phyloP scores from a whole-genome alignment of 1,140 invertebrate species.

The Drosophila sp. region DNA sequence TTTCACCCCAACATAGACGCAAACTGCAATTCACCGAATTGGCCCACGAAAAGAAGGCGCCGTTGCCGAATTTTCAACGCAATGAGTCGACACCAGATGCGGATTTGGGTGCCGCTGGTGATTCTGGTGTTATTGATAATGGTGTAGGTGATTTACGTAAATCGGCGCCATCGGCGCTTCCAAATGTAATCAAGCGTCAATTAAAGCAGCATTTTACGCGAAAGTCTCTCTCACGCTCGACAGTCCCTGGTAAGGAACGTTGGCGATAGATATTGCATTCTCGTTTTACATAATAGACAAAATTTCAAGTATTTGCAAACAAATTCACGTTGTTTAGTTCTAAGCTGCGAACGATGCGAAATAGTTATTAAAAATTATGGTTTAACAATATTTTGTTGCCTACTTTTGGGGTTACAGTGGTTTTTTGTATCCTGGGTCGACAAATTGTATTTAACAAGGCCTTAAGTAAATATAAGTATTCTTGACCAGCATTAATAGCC shows the following conservation, averaged over 20 bases:
- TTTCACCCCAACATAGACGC: slow-evolving; percentile 59
- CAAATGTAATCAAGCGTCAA: background rate
- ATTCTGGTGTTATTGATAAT: background rate
- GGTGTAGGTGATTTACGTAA: background rate
- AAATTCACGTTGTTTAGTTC: too few species aligned
- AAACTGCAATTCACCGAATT: slow-evolving; percentile 64
- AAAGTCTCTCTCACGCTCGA: background rate
- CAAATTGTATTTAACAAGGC: too few species aligned
- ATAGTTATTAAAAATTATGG: too few species aligned
- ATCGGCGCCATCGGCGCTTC: background rate
- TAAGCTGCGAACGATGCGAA: too few species aligned
- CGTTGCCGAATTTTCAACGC: slow-evolving; percentile 54
- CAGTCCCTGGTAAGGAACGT: background rate
- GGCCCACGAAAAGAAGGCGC: slow-evolving; percentile 65
- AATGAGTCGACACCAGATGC: background rate
- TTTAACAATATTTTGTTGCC: too few species aligned
- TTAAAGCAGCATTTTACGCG: background rate
- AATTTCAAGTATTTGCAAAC: background rate
- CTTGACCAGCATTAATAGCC: too few species aligned
- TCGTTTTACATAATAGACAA: background rate
- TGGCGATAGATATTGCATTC: background rate
- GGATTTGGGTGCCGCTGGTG: background rate
- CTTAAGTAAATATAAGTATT: too few species aligned
- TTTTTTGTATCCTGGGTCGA: too few species aligned
- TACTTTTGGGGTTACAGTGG: too few species aligned